Evolutionary conservation across 2,113 vertebrate genomes (phyloP).

Genomic region (Mirza zaza): DNA sequence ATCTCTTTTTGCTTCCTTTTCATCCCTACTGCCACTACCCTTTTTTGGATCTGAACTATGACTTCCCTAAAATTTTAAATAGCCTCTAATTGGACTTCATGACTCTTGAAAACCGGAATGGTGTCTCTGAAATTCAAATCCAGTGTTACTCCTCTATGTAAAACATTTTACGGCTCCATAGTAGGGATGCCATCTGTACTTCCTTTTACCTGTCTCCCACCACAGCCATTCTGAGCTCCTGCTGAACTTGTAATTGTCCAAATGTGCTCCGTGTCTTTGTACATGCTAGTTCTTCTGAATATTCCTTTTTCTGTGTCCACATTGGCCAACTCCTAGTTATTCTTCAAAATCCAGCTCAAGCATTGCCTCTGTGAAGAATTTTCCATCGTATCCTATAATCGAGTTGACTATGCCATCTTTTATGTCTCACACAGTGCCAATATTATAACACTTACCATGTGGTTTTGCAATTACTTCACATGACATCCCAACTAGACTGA

Average conservation of each 20-base stretch:
- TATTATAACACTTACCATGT: background rate
- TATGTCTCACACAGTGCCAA: background rate
- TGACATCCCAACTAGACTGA: background rate
- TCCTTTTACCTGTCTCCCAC: background rate
- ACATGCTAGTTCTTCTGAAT: background rate
- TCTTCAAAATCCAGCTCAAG: background rate
- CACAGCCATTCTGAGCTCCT: background rate
- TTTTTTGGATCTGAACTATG: background rate
- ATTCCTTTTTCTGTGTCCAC: background rate
- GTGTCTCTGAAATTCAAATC: background rate
- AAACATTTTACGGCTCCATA: background rate
- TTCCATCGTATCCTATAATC: background rate
- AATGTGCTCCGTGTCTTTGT: background rate
- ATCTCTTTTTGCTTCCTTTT: background rate
- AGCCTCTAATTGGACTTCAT: background rate
- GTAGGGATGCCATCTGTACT: background rate
- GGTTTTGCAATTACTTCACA: background rate
- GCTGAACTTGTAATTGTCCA: background rate
- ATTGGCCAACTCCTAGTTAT: background rate
- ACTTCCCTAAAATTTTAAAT: background rate
- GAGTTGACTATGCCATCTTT: background rate
- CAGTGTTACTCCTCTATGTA: background rate
- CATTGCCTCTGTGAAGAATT: background rate
- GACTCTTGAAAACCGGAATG: background rate
- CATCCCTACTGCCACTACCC: background rate